Evolutionary conservation across 2,113 vertebrate genomes (phyloP), one percentile per base, ranked within the genome.

Genomic region (Rattus rattus): DNA sequence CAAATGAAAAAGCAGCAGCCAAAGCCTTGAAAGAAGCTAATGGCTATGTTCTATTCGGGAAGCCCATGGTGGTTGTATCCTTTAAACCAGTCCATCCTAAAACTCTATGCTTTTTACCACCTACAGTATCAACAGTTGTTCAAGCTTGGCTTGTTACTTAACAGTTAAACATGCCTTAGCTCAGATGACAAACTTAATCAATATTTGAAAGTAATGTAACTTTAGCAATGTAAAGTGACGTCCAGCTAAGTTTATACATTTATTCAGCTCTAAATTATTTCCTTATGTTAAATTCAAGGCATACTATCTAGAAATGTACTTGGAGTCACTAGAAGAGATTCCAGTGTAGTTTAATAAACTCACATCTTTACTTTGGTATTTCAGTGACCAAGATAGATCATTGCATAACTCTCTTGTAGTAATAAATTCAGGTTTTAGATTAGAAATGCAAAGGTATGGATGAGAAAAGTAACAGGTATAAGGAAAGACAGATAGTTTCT

Each of bases 21-120:
- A 99, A 99, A 98, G 99, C 99, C 52, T 99, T 99, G 88, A 99
- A 99, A 97, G 99, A 99, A 98, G 99, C 98, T 96, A 99, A 99
- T 73, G 99, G 99, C 97, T 99, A 99, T 77, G 98, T 99, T 76
- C 99, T 99, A 76, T 98, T 99, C 79, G 99, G 99, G 98, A 99
- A 99, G 98, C 99, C 99, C 81, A 99, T 99, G 98, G 99, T 99
- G 61, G 99, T 99, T 63, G 99, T 99, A 99, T 99, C 99, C 99
- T 99, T 99, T 93, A 75, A 87, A 16, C 24, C 26, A 69, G 0
- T 77, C 33, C 24, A 3, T 94, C 30, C 7, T 39, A 85, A 93
- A 61, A 75, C 0, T 11, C 0, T 2, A 22, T 95, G 52, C 43
- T 49, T 94, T 96, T 86, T 80, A 88, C 43, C 43, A 43, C 43